phyloP scores from a whole-genome alignment of 2,888 invertebrate species.

The Neocrepidodera transversa region DNA sequence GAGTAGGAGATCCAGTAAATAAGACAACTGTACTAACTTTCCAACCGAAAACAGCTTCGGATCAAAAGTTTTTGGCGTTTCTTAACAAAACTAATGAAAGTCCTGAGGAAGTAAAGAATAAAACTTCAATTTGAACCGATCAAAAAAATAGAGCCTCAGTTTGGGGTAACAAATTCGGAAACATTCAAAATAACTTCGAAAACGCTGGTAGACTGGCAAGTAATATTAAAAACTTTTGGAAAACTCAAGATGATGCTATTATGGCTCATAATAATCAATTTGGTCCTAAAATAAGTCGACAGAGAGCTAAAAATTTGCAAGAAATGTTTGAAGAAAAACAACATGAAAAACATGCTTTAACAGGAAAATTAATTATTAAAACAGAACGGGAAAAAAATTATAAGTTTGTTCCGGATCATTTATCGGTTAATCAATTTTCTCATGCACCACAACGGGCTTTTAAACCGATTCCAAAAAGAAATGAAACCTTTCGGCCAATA shows the following conservation, averaged over 20 bases:
- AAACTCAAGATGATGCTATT: constrained; percentile 64
- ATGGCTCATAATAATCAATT: constrained; percentile 49
- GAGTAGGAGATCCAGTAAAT: constrained; percentile 61
- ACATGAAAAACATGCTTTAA: constrained; percentile 39
- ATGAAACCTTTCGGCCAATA: constrained; percentile 33
- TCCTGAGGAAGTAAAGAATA: constrained; percentile 8
- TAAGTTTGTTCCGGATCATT: constrained; percentile 66
- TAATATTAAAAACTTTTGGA: constrained; percentile 70
- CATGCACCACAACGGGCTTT: constrained; percentile 82
- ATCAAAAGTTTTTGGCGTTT: constrained; percentile 83
- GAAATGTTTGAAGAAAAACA: constrained; percentile 59
- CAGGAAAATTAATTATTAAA: constrained; percentile 42
- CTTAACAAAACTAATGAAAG: constrained; percentile 76
- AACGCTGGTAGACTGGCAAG: constrained; percentile 61
- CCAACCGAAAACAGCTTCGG: constrained; percentile 84
- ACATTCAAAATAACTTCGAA: constrained; percentile 84
- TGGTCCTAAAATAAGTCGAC: constrained; percentile 57
- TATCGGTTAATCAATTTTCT: constrained; percentile 75
- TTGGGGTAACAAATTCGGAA: constrained; percentile 85
- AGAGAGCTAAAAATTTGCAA: constrained; percentile 55
- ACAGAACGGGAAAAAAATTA: constrained; percentile 53
- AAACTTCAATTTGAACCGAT: constrained; percentile 49
- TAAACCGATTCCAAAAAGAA: constrained; percentile 65
- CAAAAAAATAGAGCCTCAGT: constrained; percentile 57
- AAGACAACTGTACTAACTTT: constrained; percentile 67